Percentiles rank a stretch among this genome's conserved stretches.
Evolutionary conservation across 2,797 vertebrate genomes (phyloP).

Genomic region (Melanotaenia parkinsoni): DNA sequence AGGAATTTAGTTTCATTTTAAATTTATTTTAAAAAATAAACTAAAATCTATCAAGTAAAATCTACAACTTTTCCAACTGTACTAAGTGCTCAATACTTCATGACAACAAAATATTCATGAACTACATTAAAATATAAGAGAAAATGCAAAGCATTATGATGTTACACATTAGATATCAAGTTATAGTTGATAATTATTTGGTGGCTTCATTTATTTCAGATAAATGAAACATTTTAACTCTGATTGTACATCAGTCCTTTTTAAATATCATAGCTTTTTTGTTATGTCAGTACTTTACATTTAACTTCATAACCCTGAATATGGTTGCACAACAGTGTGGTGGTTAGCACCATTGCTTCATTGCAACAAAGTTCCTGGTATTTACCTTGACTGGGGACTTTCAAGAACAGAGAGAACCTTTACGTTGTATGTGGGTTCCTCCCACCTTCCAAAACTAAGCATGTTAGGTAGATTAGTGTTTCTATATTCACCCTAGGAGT

Average conservation of each 20-base stretch:
- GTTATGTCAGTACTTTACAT: not conserved
- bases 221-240: not conserved
- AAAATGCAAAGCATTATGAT: not conserved
- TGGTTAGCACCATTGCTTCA: too few species aligned
- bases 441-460: too few species aligned
- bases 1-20: not conserved
- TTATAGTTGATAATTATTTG: not conserved
- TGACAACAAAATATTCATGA: not conserved
- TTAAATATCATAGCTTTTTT: not conserved
- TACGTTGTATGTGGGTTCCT: too few species aligned
- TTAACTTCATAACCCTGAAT: not conserved
- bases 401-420: too few species aligned
- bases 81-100: not conserved
- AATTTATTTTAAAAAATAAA: constrained; percentile 3
- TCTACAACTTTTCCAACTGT: not conserved
- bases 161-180: not conserved
- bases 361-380: too few species aligned
- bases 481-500: too few species aligned
- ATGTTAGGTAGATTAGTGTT: too few species aligned
- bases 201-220: not conserved
- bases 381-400: too few species aligned
- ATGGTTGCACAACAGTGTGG: not conserved
- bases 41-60: constrained; percentile 7
- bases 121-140: not conserved
- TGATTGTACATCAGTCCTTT: not conserved